Base-by-base conservation (phyloP, 2,113 vertebrate species). In the Tachycineta bicolor region DNA sequence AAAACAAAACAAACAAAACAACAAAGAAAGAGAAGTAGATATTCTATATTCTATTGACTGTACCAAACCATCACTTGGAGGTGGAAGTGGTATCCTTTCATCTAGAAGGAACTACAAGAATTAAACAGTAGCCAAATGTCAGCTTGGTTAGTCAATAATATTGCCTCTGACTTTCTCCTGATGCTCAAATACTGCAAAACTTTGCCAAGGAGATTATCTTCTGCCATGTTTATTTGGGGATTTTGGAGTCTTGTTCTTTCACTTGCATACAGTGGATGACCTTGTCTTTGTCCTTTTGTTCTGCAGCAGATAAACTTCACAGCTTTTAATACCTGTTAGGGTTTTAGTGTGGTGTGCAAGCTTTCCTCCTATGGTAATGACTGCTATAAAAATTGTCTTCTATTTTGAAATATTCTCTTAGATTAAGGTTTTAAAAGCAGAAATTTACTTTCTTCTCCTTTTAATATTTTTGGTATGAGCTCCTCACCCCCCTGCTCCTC, bases 281-380 rank as follows among this genome's bases (percentile, higher is more conserved):
- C 82, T 95, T 94, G 94, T 70, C 75, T 87, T 96, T 90, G 85
- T 93, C 90, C 79, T 94, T 90, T 93, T 90, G 68, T 86, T 96
- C 79, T n/a, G 39, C 50, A 70, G 68, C 9, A 5, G 90, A 70
- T 80, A 94, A 95, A 96, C 71, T 83, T 88, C 52, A 70, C 68
- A 56, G 79, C 37, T 88, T 89, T 94, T 91, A 95, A 93, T 95
- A 90, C 73, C 79, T 81, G 56, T 29, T 88, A 80, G 19, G 5
- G 9, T 73, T 94, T 96, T 56, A 83, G 60, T 26, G 56, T 77
- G 52, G 44, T 65, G 52, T 5, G 3, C 23, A 39, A 68, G 16
- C 21, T 85, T 87, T 87, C 65, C 53, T 87, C 53, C 43, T 73
- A 82, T 1, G 0, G 41, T 47, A 79, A 79, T 14, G 24, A 52